Evolutionary conservation across 1,140 invertebrate genomes (phyloP).

Genomic region (Drosophila persimilis): DNA sequence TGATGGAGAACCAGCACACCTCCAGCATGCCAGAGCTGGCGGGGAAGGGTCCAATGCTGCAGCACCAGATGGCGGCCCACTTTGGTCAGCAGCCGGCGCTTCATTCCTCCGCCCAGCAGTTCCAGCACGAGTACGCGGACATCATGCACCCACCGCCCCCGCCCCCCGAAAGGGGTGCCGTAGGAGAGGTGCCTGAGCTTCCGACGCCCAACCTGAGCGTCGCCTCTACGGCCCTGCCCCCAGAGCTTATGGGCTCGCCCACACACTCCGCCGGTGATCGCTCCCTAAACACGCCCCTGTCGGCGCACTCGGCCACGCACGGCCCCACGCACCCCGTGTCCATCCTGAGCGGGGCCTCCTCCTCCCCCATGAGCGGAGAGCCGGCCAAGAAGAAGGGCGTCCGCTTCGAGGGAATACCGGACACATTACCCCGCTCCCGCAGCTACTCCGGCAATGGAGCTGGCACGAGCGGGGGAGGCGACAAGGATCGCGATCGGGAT

Average conservation of each 20-base stretch:
- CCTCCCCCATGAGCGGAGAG: slow-evolving; percentile 78
- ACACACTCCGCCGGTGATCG: slow-evolving; percentile 72
- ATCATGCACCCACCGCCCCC: slow-evolving; percentile 62
- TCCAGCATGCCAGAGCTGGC: slow-evolving; percentile 78
- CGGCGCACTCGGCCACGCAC: slow-evolving; percentile 66
- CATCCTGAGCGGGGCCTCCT: slow-evolving; percentile 73
- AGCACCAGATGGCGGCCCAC: slow-evolving; percentile 4
- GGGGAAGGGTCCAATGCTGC: not conserved
- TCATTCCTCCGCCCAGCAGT: slow-evolving; percentile 58
- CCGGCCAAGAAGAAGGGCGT: slow-evolving; percentile 79
- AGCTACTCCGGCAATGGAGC: slow-evolving; percentile 81
- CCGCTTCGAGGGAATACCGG: slow-evolving; percentile 79
- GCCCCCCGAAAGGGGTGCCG: slow-evolving; percentile 14
- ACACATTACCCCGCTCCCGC: slow-evolving; percentile 73
- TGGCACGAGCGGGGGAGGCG: slow-evolving; percentile 52
- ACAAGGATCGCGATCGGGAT: slow-evolving; percentile 33
- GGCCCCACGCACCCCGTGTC: slow-evolving; percentile 67
- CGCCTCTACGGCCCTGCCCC: slow-evolving; percentile 76
- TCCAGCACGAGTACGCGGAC: slow-evolving; percentile 70
- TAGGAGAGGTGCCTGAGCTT: slow-evolving; percentile 66
- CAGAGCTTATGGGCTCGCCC: slow-evolving; percentile 74
- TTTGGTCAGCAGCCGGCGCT: slow-evolving; percentile 23
- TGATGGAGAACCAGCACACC: slow-evolving; percentile 71
- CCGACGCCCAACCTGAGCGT: slow-evolving; percentile 80
- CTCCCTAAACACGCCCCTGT: slow-evolving; percentile 62